Base-by-base conservation (phyloP, 1,140 invertebrate genomes). In the Drosophila kurseongensis region DNA sequence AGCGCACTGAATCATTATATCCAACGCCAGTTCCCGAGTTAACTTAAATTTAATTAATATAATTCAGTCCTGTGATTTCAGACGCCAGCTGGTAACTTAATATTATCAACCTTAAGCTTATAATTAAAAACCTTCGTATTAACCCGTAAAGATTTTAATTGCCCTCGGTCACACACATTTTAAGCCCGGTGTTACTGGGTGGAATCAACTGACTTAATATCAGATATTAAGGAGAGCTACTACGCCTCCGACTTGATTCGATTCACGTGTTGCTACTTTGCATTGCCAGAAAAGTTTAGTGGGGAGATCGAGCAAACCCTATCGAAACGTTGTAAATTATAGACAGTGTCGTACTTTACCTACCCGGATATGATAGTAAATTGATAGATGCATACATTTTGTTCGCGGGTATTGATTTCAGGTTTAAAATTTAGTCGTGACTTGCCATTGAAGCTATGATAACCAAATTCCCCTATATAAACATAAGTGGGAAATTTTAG, bases 341-440 rank as follows among this genome's bases (percentile, higher is more conserved):
- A 41, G 58, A 23, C 36, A 40, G 10, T 36, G 51, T 41, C 52
- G 50, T 51, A 29, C 23, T 38, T 50, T 23, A 65, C 10, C 36
- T 71, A 71, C 51, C 67, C 67, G 65, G 67, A 71, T 71, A 71
- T 71, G 36, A 50, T 48, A 41, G 40, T 10, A 58, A 71, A 71
- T 41, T 35, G 35, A 57, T 69, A 68, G 23, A 56, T 69, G 32
- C 44, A 47, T 65, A 69, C 63, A 45, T 14, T 38, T 9, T 38
- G 23, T 18, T 36, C 47, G 23, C 44, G 32, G 61, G 10, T 36
- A 50, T 58, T 41, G 44, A 36, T 71, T 68, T 71, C 67, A 71
- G 65, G 67, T 48, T 71, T 71, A 58, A 35, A 35, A 16, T n/a
- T 56, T 48, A 48, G n/a, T 71, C 67, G 67, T 71, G 67, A 69